phyloP scores from a whole-genome alignment of 1,140 invertebrate genomes.

The Colletes latitarsis region DNA sequence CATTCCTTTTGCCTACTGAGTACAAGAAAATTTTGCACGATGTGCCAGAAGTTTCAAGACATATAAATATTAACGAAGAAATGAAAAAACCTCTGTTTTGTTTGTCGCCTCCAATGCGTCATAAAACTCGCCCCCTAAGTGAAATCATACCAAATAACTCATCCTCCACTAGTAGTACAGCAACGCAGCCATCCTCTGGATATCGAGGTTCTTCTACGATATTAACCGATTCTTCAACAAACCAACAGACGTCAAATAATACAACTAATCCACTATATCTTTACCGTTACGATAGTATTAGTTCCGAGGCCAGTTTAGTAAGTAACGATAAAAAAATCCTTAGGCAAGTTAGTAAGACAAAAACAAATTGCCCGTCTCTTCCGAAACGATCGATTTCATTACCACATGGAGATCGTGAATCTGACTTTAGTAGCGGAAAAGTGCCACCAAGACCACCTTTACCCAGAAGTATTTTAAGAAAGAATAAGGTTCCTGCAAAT shows the following conservation, averaged over 20 bases:
- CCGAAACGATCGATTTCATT: slow-evolving; percentile 86
- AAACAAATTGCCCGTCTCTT: slow-evolving; percentile 81
- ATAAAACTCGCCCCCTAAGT: slow-evolving; percentile 78
- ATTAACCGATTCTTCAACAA: slow-evolving; percentile 87
- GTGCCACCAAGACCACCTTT: slow-evolving; percentile 86
- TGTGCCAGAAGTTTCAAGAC: slow-evolving; percentile 87
- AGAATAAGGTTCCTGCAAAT: slow-evolving; percentile 82
- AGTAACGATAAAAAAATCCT: slow-evolving; percentile 79
- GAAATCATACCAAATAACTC: slow-evolving; percentile 83
- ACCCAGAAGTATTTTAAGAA: slow-evolving; percentile 87
- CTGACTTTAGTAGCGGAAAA: slow-evolving; percentile 78
- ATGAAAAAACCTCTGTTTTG: slow-evolving; percentile 85
- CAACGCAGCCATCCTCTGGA: slow-evolving; percentile 90
- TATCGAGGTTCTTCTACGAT: slow-evolving; percentile 93
- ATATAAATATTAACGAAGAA: slow-evolving; percentile 83
- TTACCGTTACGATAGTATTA: slow-evolving; percentile 90
- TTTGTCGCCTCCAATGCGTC: slow-evolving; percentile 83
- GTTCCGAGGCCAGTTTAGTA: slow-evolving; percentile 85
- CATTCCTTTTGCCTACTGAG: slow-evolving; percentile 91
- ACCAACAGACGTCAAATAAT: slow-evolving; percentile 81
- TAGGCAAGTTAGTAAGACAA: slow-evolving; percentile 72
- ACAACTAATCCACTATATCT: slow-evolving; percentile 88
- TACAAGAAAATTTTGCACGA: slow-evolving; percentile 88
- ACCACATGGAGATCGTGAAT: slow-evolving; percentile 81
- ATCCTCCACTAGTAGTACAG: slow-evolving; percentile 88